Base-by-base conservation (phyloP, 2,113 vertebrate genomes). In the Gambusia affinis region DNA sequence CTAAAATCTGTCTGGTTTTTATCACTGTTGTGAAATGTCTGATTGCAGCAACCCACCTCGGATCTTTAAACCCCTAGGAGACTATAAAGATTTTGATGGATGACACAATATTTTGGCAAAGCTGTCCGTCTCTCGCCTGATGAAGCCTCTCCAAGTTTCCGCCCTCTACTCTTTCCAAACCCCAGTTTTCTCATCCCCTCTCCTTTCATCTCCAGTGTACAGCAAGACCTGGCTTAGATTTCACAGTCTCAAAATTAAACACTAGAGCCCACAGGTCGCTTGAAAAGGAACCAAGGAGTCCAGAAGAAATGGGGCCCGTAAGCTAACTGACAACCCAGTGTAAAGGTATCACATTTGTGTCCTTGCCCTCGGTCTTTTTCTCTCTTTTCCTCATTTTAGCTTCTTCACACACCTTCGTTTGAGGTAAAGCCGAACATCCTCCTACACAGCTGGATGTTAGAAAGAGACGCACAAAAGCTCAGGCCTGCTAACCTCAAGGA, bases 191-290 rank as follows among this genome's bases (percentile, higher is more conserved):
- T 85, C 78, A 77, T 79, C 75, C 65, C 72, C 78, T 69, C 65
- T 64, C 80, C 82, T 89, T 90, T 90, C 89, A 80, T 91, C 87
- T 87, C 73, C 5, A 37, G 67, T 76, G 76, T 82, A 72, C 66
- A 28, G 57, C 84, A 79, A 66, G 70, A 76, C 66, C 86, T 76
- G 86, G 80, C 80, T 75, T 71, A 24, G 54, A 82, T 91, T 92
- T 94, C 92, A 91, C 86, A 91, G 82, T 67, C 81, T 80, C 68
- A 75, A 89, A 91, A 87, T 76, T 88, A 92, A 93, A 93, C 89
- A 92, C 4, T 7, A 60, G 70, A 70, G 70, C 66, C 5, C 7
- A 80, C 69, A 68, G 64, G 78, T 70, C 75, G 74, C 28, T 24
- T 72, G 72, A 79, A 70, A 83, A 73, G 75, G 82, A 81, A 85